Evolutionary conservation across 2,888 invertebrate genomes (phyloP).

Genomic region (Zhuqinia jingwanae): DNA sequence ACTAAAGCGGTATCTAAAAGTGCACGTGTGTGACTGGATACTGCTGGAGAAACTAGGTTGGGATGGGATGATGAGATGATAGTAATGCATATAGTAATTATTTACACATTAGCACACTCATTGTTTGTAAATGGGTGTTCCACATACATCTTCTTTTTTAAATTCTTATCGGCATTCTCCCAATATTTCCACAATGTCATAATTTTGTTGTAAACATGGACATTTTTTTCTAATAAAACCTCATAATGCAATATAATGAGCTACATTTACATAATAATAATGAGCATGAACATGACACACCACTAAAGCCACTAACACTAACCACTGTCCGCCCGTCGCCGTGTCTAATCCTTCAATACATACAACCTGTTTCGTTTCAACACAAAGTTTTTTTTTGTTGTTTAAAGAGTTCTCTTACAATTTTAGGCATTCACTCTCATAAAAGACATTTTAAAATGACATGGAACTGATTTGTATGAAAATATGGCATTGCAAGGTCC

Average conservation of each 20-base stretch:
- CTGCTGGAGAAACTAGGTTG: too few species aligned
- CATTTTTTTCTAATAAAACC: neutral
- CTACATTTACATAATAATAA: neutral
- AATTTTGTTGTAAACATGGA: neutral
- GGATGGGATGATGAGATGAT: too few species aligned
- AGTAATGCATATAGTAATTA: neutral
- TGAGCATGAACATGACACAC: neutral
- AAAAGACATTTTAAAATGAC: constrained; percentile 27
- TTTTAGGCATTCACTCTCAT: neutral
- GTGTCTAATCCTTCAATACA: neutral
- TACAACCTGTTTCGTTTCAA: neutral
- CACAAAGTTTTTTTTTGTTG: too few species aligned
- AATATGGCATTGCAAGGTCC: constrained; percentile 55
- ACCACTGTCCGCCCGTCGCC: neutral
- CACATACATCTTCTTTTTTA: neutral
- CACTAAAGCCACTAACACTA: too few species aligned
- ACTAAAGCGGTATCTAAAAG: too few species aligned
- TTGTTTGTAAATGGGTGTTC: constrained; percentile 13
- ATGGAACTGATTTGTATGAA: constrained; percentile 58
- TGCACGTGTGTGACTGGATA: too few species aligned
- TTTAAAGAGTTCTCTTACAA: too few species aligned
- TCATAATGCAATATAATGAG: neutral
- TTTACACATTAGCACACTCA: constrained; percentile 1
- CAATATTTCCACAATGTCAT: neutral
- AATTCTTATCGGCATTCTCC: neutral